phyloP scores from a whole-genome alignment of 2,888 invertebrate species.

The Leucania comma region DNA sequence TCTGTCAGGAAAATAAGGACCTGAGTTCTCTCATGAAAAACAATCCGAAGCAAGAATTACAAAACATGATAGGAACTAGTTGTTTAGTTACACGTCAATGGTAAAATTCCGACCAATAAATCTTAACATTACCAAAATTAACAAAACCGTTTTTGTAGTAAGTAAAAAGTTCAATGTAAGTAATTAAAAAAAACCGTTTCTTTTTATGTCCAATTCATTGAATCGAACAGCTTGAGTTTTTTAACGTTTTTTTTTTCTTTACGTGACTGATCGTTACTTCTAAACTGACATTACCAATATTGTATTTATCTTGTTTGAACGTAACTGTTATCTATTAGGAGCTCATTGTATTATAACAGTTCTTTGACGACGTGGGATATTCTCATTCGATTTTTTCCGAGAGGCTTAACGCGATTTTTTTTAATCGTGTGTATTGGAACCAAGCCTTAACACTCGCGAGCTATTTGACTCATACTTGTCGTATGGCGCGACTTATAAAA shows the following conservation, averaged over 20 bases:
- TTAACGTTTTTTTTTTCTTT: conserved; percentile 21
- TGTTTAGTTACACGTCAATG: background rate
- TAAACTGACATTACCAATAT: conserved; percentile 26
- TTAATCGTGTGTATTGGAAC: conserved; percentile 20
- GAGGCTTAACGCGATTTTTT: background rate
- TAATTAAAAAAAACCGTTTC: conserved; percentile 27
- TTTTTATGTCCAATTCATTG: conserved; percentile 45
- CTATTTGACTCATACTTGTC: conserved; percentile 42
- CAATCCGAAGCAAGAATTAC: too few relatives aligned
- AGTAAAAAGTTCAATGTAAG: conserved; percentile 48
- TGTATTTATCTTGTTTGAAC: conserved; percentile 32
- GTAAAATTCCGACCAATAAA: background rate
- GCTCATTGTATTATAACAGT: background rate
- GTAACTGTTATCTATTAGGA: background rate
- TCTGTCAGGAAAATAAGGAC: too few relatives aligned
- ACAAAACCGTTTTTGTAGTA: conserved; percentile 29
- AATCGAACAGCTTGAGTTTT: conserved; percentile 31
- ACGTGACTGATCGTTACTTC: background rate
- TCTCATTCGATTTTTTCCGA: background rate
- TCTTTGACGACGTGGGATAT: background rate
- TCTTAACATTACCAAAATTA: conserved; percentile 15
- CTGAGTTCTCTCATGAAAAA: too few relatives aligned
- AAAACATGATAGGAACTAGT: conserved; percentile 1
- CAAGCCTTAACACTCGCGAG: conserved; percentile 25
- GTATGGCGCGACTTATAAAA: conserved; percentile 46